Base-by-base conservation (phyloP, 2,797 vertebrate species). In the Eospalax fontanierii region DNA sequence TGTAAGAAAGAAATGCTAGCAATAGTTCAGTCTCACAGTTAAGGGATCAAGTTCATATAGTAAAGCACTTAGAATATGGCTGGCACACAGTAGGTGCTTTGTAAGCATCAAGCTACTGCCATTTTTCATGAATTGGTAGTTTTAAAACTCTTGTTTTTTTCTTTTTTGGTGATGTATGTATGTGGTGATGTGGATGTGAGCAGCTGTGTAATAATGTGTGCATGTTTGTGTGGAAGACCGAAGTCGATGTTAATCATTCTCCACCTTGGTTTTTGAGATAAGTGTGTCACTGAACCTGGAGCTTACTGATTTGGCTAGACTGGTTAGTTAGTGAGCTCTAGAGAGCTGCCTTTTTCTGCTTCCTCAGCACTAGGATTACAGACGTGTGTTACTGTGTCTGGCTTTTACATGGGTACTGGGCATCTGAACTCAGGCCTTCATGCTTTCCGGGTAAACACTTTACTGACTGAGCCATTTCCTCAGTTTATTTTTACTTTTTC, bases 1-100 rank as follows among this genome's bases (percentile, higher is more conserved):
- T 54, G 16, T 66, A 75, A 82, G 82, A 93, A 86, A 95, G 74
- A 63, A 59, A 50, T 75, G 21, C 59, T 76, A 28, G 22, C 14
- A 3, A 16, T 38, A 33, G 73, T 26, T 57, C 4, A 38, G 16
- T 46, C 33, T 78, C n/a, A 66, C 16, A 70, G 68, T 18, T 18
- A 54, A 57, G 46, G 61, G 30, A 26, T 85, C 93, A 46, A 66
- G 16, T 88, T 86, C 35, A 83, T 54, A 28, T 79, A 14, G n/a
- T 5, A 59, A 74, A 21, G 22, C 0, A n/a, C 33, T 76, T 57
- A 73, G 50, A 90, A 71, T 40, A 22, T 26, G 19, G 26, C 50
- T 66, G 26, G 26, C 26, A 18, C 40, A 78, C 14, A 70, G 68
- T 26, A 83, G 16, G 26, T 83, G 6, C 28, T 85, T 91, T 10